A percentile compares a stretch with the other conserved stretches of the same genome.
Conservation (phyloP, 2,888 invertebrate species). For the Dicycla oo region DNA sequence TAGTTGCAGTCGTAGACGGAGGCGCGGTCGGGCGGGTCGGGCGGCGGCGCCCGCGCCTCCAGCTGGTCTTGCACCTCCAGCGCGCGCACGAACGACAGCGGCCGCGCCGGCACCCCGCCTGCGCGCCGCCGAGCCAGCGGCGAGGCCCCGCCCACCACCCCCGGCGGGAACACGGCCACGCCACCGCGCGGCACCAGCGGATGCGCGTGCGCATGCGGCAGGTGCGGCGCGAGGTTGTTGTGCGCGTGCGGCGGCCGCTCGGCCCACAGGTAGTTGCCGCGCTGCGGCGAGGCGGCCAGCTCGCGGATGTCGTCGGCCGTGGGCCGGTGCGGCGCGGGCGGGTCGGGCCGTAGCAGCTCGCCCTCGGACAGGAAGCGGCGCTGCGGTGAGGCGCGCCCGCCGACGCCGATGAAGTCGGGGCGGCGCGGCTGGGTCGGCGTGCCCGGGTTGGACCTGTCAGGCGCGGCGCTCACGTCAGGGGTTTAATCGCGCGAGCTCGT, state of each 20-base stretch:
- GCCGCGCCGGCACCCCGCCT: slow-evolving; percentile 91
- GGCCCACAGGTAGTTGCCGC: slow-evolving; percentile 88
- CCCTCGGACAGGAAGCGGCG: slow-evolving; percentile 95
- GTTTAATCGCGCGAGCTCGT: slow-evolving; percentile 90
- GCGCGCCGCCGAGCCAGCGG: slow-evolving; percentile 82
- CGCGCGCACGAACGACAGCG: slow-evolving; percentile 97
- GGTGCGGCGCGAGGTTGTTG: slow-evolving; percentile 63
- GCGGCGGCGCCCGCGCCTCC: slow-evolving; percentile 92
- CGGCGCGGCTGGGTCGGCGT: slow-evolving; percentile 97
- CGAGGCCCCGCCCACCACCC: slow-evolving; percentile 74
- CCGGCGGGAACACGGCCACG: slow-evolving; percentile 83
- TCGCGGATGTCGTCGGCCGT: slow-evolving; percentile 95
- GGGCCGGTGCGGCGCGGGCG: slow-evolving; percentile 92
- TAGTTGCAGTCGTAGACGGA: slow-evolving; percentile 98
- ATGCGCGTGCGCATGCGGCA: slow-evolving; percentile 68
- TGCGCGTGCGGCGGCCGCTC: slow-evolving; percentile 84
- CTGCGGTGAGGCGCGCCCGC: slow-evolving; percentile 92
- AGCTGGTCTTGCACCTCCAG: slow-evolving; percentile 97
- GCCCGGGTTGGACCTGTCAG: slow-evolving; percentile 96
- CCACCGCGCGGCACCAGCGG: slow-evolving; percentile 78
- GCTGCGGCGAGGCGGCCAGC: slow-evolving; percentile 96
- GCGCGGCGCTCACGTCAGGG: slow-evolving; percentile 89
- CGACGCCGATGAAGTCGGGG: slow-evolving; percentile 96
- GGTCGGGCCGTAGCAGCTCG: slow-evolving; percentile 93
- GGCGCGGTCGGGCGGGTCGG: slow-evolving; percentile 94